A percentile compares a stretch with the other conserved stretches of the same genome.
Evolutionary conservation across 2,888 invertebrate genomes (phyloP).

Genomic region (Dinocampus coccinellae): DNA sequence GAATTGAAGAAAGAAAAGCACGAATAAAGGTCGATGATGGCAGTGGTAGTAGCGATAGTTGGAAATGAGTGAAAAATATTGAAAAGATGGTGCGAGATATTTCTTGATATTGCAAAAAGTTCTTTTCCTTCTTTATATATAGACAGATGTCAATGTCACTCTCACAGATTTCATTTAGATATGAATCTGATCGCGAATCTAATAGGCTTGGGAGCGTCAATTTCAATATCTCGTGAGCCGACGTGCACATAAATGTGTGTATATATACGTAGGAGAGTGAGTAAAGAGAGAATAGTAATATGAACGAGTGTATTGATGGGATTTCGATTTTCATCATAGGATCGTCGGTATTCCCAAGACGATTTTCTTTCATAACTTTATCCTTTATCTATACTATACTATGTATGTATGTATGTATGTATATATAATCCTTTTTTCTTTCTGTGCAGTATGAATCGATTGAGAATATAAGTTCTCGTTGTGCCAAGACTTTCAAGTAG

Average conservation of each 20-base stretch:
- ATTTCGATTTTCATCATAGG: constrained; percentile 37
- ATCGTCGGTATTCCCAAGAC: constrained; percentile 29
- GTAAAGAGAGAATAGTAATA: constrained; percentile 43
- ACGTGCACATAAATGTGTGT: neutral
- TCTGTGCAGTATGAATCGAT: constrained; percentile 16
- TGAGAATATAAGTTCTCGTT: constrained; percentile 27
- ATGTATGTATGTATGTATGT: neutral
- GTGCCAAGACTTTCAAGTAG: constrained; percentile 29
- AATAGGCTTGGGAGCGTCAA: constrained; percentile 31
- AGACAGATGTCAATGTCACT: constrained; percentile 20
- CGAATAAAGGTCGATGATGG: neutral
- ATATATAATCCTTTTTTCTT: neutral
- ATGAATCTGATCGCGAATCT: constrained; percentile 18
- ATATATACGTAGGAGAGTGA: neutral
- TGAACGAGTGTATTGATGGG: constrained; percentile 29
- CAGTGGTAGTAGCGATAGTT: neutral
- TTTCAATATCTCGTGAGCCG: constrained; percentile 28
- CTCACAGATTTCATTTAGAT: constrained; percentile 24
- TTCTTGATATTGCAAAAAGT: constrained; percentile 13
- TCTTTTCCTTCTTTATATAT: neutral
- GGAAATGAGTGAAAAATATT: neutral
- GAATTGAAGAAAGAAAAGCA: neutral
- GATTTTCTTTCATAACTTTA: constrained; percentile 20
- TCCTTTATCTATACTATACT: constrained; percentile 11
- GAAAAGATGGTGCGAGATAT: neutral